These are phyloP conservation scores for Luffia ferchaultella DNA, from an alignment of 2,888 invertebrate species.

Conservation along the genomic window DNA sequence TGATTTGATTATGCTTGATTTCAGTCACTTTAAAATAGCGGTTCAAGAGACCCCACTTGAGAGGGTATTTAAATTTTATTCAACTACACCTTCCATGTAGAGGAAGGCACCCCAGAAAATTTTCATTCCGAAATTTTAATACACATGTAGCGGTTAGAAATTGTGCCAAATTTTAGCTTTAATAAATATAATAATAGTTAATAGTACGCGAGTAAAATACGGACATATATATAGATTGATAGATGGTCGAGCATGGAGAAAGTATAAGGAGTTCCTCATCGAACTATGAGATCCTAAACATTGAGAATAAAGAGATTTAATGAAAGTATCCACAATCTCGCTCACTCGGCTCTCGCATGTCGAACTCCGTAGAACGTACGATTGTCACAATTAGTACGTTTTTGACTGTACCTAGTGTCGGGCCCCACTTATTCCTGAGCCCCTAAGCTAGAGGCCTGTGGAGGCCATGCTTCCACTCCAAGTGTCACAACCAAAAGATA, in stretches of 20 bases:
- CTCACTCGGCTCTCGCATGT: no score
- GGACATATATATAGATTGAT: neutral
- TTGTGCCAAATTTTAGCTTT: neutral
- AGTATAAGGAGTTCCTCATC: neutral
- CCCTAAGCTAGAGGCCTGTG: neutral
- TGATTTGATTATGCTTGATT: neutral
- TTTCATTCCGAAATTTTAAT: neutral
- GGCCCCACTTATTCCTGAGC: neutral
- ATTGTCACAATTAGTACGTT: neutral
- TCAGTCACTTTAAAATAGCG: neutral
- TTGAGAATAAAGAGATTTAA: neutral
- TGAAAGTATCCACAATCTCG: neutral
- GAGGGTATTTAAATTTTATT: neutral
- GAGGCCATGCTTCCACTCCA: no score
- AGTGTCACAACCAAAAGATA: no score
- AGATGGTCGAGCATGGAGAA: neutral
- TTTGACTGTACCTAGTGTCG: neutral
- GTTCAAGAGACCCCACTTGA: neutral
- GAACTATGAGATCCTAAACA: neutral
- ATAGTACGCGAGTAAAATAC: neutral
- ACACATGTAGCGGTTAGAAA: neutral
- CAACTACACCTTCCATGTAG: neutral
- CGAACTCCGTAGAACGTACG: no score
- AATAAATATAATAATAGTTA: neutral
- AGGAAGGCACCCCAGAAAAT: neutral